Evolutionary conservation across 2,888 invertebrate genomes (phyloP).

Genomic region (Chymomyza caudatula): DNA sequence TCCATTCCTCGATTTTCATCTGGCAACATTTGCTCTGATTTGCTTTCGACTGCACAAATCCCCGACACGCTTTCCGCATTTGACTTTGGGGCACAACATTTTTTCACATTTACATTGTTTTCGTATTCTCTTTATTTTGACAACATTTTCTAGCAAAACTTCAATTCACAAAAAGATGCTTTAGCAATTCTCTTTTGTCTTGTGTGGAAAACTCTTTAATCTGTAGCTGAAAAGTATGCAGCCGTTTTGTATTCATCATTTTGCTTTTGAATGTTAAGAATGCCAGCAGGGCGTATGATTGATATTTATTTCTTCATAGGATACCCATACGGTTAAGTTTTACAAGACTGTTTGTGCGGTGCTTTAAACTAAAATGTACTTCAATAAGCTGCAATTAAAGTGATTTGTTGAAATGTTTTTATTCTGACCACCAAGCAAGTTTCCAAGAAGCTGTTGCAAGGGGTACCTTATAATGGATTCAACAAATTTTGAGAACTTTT

Average conservation of each 20-base stretch:
- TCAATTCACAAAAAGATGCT: background rate
- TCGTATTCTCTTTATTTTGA: conserved; percentile 6
- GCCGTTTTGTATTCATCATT: background rate
- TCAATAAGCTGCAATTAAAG: too few species aligned
- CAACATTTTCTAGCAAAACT: background rate
- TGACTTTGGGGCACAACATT: conserved; percentile 49
- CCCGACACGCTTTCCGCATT: conserved; percentile 33
- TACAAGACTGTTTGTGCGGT: too few species aligned
- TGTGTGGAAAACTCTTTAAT: background rate
- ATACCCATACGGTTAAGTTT: too few species aligned
- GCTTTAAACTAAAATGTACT: too few species aligned
- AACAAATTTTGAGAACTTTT: too few species aligned
- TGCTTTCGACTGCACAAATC: conserved; percentile 52
- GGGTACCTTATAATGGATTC: too few species aligned
- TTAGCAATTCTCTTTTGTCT: background rate
- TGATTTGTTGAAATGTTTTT: too few species aligned
- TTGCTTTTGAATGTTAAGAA: too few species aligned
- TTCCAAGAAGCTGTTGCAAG: too few species aligned
- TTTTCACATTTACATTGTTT: conserved; percentile 29
- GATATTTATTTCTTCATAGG: too few species aligned
- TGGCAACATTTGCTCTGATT: conserved; percentile 40
- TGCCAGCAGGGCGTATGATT: too few species aligned
- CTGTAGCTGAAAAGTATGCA: background rate
- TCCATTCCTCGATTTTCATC: conserved; percentile 7
- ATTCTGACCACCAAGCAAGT: too few species aligned